Evolutionary conservation across 1,140 invertebrate species (phyloP).

Genomic region (Drosophila saltans): DNA sequence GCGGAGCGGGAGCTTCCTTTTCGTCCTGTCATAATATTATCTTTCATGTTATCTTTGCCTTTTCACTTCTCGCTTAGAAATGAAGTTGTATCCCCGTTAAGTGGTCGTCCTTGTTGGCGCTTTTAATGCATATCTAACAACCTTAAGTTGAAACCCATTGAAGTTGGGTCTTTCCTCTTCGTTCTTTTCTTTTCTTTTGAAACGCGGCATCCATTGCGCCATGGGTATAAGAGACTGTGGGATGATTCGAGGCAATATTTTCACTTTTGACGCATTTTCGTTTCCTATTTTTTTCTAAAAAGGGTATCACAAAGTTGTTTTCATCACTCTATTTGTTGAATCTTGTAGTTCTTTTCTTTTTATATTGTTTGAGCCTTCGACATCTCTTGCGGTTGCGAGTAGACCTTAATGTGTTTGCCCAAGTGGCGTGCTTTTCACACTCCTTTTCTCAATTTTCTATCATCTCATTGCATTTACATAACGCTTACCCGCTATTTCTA

Average conservation of each 20-base stretch:
- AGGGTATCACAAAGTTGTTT: neutral
- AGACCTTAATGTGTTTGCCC: conserved; percentile 52
- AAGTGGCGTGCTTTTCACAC: conserved; percentile 35
- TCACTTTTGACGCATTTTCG: too few relatives aligned
- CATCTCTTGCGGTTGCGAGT: conserved; percentile 46
- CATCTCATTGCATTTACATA: conserved; percentile 47
- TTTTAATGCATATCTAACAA: conserved; percentile 77
- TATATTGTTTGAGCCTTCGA: conserved; percentile 27
- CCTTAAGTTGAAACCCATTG: conserved; percentile 49
- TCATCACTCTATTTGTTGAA: conserved; percentile 29
- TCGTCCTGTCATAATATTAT: conserved; percentile 70
- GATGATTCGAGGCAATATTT: too few relatives aligned
- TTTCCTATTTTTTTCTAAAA: too few relatives aligned
- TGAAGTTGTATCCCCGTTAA: conserved; percentile 79
- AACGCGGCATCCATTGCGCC: neutral
- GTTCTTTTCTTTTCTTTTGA: too few relatives aligned
- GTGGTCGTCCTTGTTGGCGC: conserved; percentile 45
- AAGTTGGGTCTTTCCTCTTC: neutral
- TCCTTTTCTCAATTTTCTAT: conserved; percentile 10
- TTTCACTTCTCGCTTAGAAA: conserved; percentile 67
- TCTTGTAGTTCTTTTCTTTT: conserved; percentile 53
- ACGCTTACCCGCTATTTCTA: conserved; percentile 63
- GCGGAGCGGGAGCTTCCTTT: neutral
- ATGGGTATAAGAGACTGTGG: too few relatives aligned
- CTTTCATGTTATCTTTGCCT: conserved; percentile 79